Conservation (phyloP, 2,888 invertebrate species). For the Nipponacmea schrenckii region DNA sequence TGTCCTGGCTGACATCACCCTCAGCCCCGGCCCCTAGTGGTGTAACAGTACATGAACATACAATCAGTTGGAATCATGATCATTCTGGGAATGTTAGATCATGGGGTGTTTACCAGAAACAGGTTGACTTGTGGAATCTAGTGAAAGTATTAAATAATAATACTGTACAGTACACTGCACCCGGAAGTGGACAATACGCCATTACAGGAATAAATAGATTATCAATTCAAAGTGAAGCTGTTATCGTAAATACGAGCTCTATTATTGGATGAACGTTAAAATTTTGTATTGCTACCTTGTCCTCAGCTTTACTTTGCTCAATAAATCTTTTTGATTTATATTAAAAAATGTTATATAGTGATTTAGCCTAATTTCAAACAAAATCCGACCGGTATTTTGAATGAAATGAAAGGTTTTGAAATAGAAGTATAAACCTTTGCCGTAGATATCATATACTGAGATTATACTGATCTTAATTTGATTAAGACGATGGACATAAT, state of each 20-base stretch:
- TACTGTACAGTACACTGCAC: neutral
- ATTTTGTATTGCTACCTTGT: too few relatives aligned
- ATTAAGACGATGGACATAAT: too few relatives aligned
- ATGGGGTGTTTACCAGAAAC: constrained; percentile 40
- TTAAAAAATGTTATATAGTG: too few relatives aligned
- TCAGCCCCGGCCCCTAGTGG: constrained; percentile 31
- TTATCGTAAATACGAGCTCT: constrained; percentile 2
- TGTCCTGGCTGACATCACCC: constrained; percentile 44
- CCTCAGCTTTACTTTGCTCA: too few relatives aligned
- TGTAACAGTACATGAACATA: constrained; percentile 24
- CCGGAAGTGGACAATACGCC: constrained; percentile 23
- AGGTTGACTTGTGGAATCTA: constrained; percentile 36
- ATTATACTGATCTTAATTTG: too few relatives aligned
- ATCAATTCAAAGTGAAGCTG: constrained; percentile 23
- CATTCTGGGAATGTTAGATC: constrained; percentile 28
- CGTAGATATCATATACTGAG: too few relatives aligned
- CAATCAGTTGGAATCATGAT: constrained; percentile 38
- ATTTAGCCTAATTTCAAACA: too few relatives aligned
- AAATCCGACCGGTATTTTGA: too few relatives aligned
- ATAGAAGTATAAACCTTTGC: too few relatives aligned
- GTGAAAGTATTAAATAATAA: constrained; percentile 28
- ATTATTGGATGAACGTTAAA: neutral
- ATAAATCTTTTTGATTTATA: too few relatives aligned
- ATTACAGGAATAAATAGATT: constrained; percentile 33
- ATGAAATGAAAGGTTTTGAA: too few relatives aligned